Evolutionary conservation across 2,113 vertebrate species (phyloP).

Genomic region (Alethe diademata): DNA sequence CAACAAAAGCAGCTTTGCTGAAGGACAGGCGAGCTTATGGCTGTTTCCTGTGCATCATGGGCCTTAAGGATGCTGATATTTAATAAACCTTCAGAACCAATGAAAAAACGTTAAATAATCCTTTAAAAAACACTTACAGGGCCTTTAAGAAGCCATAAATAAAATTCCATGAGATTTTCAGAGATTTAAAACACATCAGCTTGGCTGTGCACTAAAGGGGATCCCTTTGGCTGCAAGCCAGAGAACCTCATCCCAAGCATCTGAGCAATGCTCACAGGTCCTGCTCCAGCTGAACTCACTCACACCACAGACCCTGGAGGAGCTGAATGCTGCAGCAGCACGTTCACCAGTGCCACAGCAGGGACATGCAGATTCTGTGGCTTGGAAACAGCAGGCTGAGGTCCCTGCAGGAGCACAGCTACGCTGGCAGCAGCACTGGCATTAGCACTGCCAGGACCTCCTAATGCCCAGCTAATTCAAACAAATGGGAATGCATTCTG

Average conservation of each 20-base stretch:
- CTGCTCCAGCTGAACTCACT: background rate
- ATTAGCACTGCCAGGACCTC: background rate
- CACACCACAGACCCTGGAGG: fast-evolving
- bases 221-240: background rate
- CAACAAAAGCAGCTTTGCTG: background rate
- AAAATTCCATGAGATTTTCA: background rate
- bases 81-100: background rate
- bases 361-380: background rate
- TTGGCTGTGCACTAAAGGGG: background rate
- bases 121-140: background rate
- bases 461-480: background rate
- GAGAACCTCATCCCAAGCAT: background rate
- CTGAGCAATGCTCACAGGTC: fast-evolving
- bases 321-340: background rate
- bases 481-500: background rate
- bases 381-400: background rate
- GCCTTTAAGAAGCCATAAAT: background rate
- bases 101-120: background rate
- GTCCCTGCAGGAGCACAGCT: background rate
- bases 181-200: background rate
- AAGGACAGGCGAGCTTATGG: background rate
- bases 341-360: fast-evolving
- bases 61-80: background rate
- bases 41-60: background rate
- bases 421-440: background rate